Evolutionary conservation across 2,797 vertebrate genomes (phyloP).

Genomic region (Chloroceryle amazona): DNA sequence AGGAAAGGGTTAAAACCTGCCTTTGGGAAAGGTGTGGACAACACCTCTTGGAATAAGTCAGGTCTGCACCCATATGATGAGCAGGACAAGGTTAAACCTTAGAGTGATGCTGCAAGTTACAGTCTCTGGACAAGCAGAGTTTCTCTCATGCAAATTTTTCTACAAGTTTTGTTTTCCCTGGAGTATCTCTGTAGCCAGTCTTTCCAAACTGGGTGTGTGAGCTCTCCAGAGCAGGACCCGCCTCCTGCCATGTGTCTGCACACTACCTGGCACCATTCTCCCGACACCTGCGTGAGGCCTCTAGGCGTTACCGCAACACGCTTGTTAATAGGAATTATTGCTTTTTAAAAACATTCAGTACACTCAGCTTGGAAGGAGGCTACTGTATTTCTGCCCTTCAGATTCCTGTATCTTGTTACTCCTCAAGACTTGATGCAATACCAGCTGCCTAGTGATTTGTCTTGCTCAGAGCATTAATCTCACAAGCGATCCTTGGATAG

Average conservation of each 20-base stretch:
- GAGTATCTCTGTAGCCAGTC: fast-evolving
- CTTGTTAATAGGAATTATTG: conserved; percentile 8
- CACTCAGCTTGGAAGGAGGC: not conserved
- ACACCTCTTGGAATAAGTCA: not conserved
- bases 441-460: not conserved
- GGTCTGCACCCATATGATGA: fast-evolving
- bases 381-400: not conserved
- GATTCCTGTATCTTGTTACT: not conserved
- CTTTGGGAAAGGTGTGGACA: not conserved
- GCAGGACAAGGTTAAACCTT: not conserved
- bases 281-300: not conserved
- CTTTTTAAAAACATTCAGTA: not conserved
- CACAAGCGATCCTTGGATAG: not conserved
- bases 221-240: not conserved
- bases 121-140: not conserved
- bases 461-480: not conserved
- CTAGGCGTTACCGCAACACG: conserved; percentile 15
- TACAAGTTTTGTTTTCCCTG: not conserved
- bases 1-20: not conserved
- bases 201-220: not conserved
- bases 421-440: not conserved
- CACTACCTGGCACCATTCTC: not conserved
- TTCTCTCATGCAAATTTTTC: not conserved
- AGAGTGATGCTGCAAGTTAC: not conserved
- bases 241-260: not conserved